Base-by-base conservation (phyloP, 53 echinoderm and acorn worm species). In the Arbacia lixula region DNA sequence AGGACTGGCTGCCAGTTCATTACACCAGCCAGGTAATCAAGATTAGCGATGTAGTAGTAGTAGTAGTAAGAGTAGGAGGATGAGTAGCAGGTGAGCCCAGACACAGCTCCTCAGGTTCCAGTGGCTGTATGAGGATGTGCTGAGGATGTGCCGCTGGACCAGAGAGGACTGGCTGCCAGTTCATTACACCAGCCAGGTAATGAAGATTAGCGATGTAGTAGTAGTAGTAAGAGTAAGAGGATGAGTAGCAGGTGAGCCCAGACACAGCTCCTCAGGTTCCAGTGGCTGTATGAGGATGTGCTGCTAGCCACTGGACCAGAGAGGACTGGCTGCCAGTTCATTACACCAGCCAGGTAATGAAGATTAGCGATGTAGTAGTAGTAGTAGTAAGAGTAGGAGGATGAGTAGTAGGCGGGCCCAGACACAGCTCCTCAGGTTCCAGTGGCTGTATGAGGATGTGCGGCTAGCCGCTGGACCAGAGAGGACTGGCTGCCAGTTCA, bases 251-350 rank as follows among this genome's bases (percentile, higher is more conserved):
- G n/a, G n/a, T n/a, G 94, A 88, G 91, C 92, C 2, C 89, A 94
- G 72, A 75, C 89, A 14, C 91, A 94, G 68, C 53, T 96, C 1
- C 85, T 94, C 1, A 68, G 94, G 11, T 94, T 83, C 89, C 97
- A 96, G 72, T 96, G 97, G 97, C 49, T 96, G 20, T 85, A 94
- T 52, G 97, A 96, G 74, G 97, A 96, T 68, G 68, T 96, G 43
- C 71, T 96, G 20, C 92, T 85, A 42, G 88, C 93, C 14, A 85
- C 85, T 42, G 90, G 87, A 3, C 26, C 83, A 49, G 89, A 89
- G 12, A 77, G 90, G 20, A 88, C 86, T 39, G 93, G 67, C 54
- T 67, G 67, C 40, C 85, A 84, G 21, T 91, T 93, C 86, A 74
- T 91, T 34, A 60, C 89, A 12, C 97, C 97, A 42, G 68, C 94